These are phyloP conservation scores for Drosophila ustulata DNA, from an alignment of 2,888 invertebrate species.

Conservation along the genomic window DNA sequence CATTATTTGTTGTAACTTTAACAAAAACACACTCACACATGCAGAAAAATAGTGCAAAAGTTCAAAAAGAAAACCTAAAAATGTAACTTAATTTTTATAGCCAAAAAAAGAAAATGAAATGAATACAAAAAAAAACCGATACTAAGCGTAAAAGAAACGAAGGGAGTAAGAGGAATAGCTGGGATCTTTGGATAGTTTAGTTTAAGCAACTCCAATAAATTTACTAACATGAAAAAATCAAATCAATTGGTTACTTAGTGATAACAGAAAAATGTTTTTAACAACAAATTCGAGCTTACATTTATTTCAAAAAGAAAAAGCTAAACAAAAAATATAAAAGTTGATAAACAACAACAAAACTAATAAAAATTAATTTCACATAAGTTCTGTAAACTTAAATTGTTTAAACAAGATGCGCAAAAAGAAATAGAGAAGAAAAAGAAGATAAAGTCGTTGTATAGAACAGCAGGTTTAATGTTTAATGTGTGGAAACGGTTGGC, in stretches of 20 bases:
- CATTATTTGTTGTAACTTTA: slow-evolving; percentile 71
- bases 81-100: slow-evolving; percentile 84
- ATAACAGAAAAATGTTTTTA: slow-evolving; percentile 59
- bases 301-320: slow-evolving; percentile 61
- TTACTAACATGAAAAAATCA: slow-evolving; percentile 35
- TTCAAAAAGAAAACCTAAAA: slow-evolving; percentile 63
- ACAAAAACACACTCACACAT: slow-evolving; percentile 37
- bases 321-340: slow-evolving; percentile 19
- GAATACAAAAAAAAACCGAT: slow-evolving; percentile 8
- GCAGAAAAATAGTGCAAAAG: slow-evolving; percentile 73
- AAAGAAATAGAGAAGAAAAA: slow-evolving; percentile 2
- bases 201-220: slow-evolving; percentile 69
- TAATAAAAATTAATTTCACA: slow-evolving; percentile 43
- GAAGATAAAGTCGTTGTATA: slow-evolving; percentile 47
- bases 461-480: slow-evolving; percentile 36
- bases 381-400: slow-evolving; percentile 57
- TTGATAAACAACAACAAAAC: slow-evolving; percentile 21
- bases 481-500: slow-evolving; percentile 58
- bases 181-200: slow-evolving; percentile 62
- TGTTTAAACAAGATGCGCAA: slow-evolving; percentile 42
- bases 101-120: slow-evolving; percentile 72
- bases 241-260: slow-evolving; percentile 66
- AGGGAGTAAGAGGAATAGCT: slow-evolving; percentile 11
- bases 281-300: slow-evolving; percentile 74
- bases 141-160: slow-evolving; percentile 4